phyloP scores from a whole-genome alignment of 2,797 vertebrate species.

The Peromyscus aztecus region DNA sequence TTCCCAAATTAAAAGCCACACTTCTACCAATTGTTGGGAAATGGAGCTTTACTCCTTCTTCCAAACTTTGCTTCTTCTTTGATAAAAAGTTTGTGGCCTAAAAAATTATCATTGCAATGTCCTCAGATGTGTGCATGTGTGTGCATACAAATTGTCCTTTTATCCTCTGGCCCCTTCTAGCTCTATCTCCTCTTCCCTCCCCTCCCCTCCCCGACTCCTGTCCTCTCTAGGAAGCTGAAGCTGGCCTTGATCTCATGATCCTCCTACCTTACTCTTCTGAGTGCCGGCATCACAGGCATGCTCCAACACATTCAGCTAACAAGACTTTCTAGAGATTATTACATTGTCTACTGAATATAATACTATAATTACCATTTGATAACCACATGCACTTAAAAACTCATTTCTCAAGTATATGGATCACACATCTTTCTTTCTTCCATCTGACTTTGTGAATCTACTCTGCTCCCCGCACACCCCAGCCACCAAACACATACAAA shows the following conservation, averaged over 20 bases:
- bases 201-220: background rate
- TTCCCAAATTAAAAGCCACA: background rate
- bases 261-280: background rate
- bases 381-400: background rate
- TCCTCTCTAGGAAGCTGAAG: background rate
- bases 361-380: background rate
- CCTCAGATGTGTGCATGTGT: background rate
- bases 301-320: background rate
- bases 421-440: conserved; percentile 1
- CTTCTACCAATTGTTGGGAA: background rate
- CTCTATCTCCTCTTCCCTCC: background rate
- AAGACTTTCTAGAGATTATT: background rate
- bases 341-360: background rate
- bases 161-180: background rate
- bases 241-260: background rate
- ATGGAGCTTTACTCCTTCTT: background rate
- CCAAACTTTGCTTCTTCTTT: background rate
- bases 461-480: background rate
- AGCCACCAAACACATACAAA: background rate
- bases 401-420: background rate
- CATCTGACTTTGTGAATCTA: background rate
- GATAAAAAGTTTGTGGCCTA: background rate
- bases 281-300: background rate
- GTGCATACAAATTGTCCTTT: background rate
- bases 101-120: background rate